phyloP scores from a whole-genome alignment of 2,797 vertebrate genomes.

The Gila robusta region DNA sequence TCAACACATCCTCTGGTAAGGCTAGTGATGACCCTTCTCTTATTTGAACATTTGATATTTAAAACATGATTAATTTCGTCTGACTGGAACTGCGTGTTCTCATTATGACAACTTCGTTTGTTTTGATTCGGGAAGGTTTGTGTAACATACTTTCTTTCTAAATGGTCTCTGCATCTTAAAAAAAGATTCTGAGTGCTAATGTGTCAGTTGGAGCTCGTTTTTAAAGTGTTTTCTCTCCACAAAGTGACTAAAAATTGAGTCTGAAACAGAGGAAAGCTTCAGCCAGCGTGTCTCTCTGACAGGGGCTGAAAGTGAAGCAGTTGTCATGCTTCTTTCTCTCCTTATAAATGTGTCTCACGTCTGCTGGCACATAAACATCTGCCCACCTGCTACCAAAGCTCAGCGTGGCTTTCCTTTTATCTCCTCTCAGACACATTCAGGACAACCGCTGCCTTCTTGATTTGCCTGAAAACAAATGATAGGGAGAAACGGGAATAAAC shows the following conservation, averaged over 20 bases:
- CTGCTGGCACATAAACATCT: conserved; percentile 8
- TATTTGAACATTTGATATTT: not conserved
- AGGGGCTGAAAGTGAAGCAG: not conserved
- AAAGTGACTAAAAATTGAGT: not conserved
- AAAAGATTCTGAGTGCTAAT: not conserved
- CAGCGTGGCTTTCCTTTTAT: conserved; percentile 26
- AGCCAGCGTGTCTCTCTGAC: not conserved
- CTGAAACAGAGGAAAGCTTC: not conserved
- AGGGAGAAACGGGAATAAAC: too few relatives aligned
- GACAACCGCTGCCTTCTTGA: not conserved
- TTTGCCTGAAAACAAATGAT: not conserved
- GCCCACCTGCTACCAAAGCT: not conserved
- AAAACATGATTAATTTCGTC: not conserved
- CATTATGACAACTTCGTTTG: not conserved
- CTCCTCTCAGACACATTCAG: not conserved
- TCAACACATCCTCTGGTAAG: conserved; percentile 35
- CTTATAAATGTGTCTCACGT: conserved; percentile 23
- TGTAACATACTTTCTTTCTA: not conserved
- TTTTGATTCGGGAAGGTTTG: not conserved
- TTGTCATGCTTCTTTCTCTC: not conserved
- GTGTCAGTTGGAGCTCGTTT: not conserved
- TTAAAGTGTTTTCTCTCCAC: conserved; percentile 18
- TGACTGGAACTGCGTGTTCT: not conserved
- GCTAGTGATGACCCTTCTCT: not conserved
- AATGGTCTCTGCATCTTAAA: not conserved